Conservation (phyloP, 1,140 invertebrate genomes). For the Drosophila sulfurigaster region DNA sequence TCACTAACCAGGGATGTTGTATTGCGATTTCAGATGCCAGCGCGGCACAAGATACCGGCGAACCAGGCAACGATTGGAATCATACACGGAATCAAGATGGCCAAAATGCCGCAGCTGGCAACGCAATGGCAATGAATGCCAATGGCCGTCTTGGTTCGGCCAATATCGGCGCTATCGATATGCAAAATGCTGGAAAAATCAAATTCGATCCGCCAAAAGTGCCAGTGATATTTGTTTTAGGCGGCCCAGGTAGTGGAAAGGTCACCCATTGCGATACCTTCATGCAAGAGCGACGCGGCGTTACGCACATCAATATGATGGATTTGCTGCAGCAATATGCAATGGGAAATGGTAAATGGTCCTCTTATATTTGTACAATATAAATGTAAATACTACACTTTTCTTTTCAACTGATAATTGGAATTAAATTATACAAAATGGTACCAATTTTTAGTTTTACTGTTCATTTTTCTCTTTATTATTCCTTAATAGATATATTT, state of each 20-base stretch:
- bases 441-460: no score
- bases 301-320: conserved; percentile 96
- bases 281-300: conserved; percentile 92
- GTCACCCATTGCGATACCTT: conserved; percentile 96
- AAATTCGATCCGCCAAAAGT: conserved; percentile 93
- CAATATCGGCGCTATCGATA: conserved; percentile 81
- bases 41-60: conserved; percentile 89
- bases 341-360: conserved; percentile 91
- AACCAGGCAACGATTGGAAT: conserved; percentile 86
- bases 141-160: conserved; percentile 47
- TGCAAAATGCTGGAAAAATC: conserved; percentile 91
- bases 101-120: conserved; percentile 53
- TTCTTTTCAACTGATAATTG: no score
- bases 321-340: conserved; percentile 94
- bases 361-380: neutral
- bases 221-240: conserved; percentile 94
- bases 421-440: no score
- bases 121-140: conserved; percentile 46
- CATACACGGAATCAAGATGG: conserved; percentile 78
- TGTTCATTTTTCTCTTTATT: no score
- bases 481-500: no score
- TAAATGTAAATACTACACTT: no score
- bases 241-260: conserved; percentile 95
- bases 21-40: conserved; percentile 88
- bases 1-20: no score